These are phyloP conservation scores for Epirrita christyi DNA, from an alignment of 2,888 invertebrate genomes.

Conservation along the genomic window DNA sequence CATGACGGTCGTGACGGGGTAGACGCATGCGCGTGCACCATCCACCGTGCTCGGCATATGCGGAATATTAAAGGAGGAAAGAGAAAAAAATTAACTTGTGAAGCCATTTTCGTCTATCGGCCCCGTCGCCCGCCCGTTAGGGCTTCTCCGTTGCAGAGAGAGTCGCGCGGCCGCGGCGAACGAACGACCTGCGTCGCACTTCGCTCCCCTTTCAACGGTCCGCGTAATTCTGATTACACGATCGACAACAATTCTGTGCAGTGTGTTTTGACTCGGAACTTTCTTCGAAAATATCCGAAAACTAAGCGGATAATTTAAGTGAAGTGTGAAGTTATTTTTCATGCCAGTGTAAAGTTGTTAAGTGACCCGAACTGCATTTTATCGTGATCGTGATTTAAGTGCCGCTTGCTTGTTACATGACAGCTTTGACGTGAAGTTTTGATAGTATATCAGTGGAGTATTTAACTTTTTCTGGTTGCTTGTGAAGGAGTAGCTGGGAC, in stretches of 20 bases:
- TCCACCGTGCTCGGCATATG: slow-evolving; percentile 80
- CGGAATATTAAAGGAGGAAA: slow-evolving; percentile 85
- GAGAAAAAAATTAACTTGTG: slow-evolving; percentile 85
- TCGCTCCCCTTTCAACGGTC: slow-evolving; percentile 46
- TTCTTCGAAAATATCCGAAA: slow-evolving; percentile 10
- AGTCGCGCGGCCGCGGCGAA: slow-evolving; percentile 65
- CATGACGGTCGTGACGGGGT: slow-evolving; percentile 54
- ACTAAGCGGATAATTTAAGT: slow-evolving; percentile 45
- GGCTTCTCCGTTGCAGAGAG: slow-evolving; percentile 73
- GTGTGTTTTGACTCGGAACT: slow-evolving; percentile 45
- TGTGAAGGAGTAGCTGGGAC: slow-evolving; percentile 37
- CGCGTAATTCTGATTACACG: slow-evolving; percentile 62
- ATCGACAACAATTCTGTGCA: slow-evolving; percentile 67
- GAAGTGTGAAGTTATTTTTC: slow-evolving; percentile 67
- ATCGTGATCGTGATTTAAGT: slow-evolving; percentile 59
- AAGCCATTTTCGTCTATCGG: slow-evolving; percentile 84
- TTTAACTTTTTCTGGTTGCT: slow-evolving; percentile 52
- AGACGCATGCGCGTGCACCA: slow-evolving; percentile 81
- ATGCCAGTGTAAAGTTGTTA: slow-evolving; percentile 56
- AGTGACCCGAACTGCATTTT: slow-evolving; percentile 51
- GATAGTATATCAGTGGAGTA: slow-evolving; percentile 52
- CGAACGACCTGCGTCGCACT: slow-evolving; percentile 53
- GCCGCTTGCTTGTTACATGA: slow-evolving; percentile 56
- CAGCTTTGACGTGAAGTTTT: slow-evolving; percentile 51
- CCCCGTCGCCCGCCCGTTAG: slow-evolving; percentile 73